phyloP scores from a whole-genome alignment of 2,797 vertebrate species.

The Somateria mollissima region DNA sequence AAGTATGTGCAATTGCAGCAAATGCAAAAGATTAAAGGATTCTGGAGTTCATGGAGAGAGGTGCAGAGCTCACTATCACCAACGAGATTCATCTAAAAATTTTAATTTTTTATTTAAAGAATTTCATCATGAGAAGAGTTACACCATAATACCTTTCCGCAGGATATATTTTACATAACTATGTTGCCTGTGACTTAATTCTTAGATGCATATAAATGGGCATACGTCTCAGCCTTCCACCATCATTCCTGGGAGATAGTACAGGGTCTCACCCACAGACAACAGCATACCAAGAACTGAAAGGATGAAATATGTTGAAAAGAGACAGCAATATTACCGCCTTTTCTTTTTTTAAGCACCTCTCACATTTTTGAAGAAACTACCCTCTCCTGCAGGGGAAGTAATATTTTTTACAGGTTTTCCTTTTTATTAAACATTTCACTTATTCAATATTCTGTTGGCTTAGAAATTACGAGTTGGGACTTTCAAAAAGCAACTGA shows the following conservation, averaged over 20 bases:
- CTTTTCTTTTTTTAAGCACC: neutral
- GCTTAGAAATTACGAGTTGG: neutral
- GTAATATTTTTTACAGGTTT: constrained; percentile 3
- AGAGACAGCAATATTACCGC: constrained; percentile 1
- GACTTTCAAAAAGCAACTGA: neutral
- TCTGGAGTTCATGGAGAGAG: constrained; percentile 29
- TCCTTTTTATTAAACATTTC: neutral
- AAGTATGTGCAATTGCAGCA: constrained; percentile 61
- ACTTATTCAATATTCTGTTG: neutral
- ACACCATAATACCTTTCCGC: neutral
- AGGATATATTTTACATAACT: constrained; percentile 26
- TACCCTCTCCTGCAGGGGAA: constrained; percentile 8
- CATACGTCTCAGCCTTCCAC: neutral
- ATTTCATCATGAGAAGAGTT: constrained; percentile 12
- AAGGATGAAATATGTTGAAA: neutral
- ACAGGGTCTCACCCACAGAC: neutral
- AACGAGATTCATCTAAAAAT: neutral
- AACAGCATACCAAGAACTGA: neutral
- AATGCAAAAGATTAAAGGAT: constrained; percentile 69
- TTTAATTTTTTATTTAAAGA: constrained; percentile 40
- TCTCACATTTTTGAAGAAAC: neutral
- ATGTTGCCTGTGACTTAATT: constrained; percentile 2
- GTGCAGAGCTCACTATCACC: constrained; percentile 20
- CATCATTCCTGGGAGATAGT: rapidly evolving
- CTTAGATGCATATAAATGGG: neutral